phyloP scores from a whole-genome alignment of 1,140 invertebrate species.

The Drosophila pseudoananassae region DNA sequence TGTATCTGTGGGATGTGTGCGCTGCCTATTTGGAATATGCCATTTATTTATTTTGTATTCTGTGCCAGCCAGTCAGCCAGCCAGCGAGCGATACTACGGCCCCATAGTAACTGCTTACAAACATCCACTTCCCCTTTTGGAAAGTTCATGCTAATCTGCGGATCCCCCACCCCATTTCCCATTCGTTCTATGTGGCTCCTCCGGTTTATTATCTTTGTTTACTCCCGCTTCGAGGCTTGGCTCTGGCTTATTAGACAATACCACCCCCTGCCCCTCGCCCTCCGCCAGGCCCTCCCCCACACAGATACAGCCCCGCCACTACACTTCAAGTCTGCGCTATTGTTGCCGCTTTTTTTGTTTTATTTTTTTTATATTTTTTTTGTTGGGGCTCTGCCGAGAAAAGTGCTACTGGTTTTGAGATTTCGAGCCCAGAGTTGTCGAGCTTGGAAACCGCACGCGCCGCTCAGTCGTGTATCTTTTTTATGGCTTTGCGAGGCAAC shows the following conservation, averaged over 20 bases:
- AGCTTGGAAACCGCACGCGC: conserved; percentile 46
- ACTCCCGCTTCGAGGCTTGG: conserved; percentile 14
- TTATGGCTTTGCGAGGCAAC: conserved; percentile 51
- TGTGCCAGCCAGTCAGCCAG: background rate
- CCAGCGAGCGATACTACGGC: conserved; percentile 32
- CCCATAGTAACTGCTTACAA: conserved; percentile 42
- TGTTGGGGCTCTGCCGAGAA: conserved; percentile 66
- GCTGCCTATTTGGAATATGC: conserved; percentile 42
- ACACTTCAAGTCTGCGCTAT: conserved; percentile 47
- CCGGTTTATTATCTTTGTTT: conserved; percentile 46
- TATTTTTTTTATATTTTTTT: conserved; percentile 33
- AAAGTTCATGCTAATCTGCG: conserved; percentile 65
- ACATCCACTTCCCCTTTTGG: conserved; percentile 51
- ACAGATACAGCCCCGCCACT: conserved; percentile 50
- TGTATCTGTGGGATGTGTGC: conserved; percentile 19
- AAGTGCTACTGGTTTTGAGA: conserved; percentile 80
- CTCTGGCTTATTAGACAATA: conserved; percentile 1
- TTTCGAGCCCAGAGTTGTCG: conserved; percentile 56
- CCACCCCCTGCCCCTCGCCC: background rate
- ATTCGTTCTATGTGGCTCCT: conserved; percentile 1
- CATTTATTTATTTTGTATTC: conserved; percentile 50
- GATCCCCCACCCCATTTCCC: conserved; percentile 41
- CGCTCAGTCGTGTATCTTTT: conserved; percentile 60
- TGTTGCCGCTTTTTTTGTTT: conserved; percentile 37
- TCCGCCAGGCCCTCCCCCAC: conserved; percentile 5